Percentiles rank a stretch among this genome's conserved stretches.
phyloP scores from a whole-genome alignment of 2,797 vertebrate genomes.

The Sternarchorhynchus goeldii region DNA sequence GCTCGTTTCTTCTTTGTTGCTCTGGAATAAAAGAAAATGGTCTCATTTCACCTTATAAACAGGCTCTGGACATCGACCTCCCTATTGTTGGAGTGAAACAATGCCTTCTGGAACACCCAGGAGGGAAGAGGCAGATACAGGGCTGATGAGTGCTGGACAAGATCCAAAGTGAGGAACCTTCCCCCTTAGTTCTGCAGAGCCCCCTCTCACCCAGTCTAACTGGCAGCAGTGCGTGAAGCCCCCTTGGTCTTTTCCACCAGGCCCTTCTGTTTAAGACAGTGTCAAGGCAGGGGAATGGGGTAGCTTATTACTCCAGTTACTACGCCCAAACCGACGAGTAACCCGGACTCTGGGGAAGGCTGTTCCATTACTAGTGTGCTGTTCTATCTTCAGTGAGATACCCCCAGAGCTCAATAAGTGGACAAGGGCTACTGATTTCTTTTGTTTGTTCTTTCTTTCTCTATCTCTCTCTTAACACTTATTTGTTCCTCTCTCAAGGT shows the following conservation, averaged over 20 bases:
- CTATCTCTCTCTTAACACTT: neutral
- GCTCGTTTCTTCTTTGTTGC: conserved; percentile 7
- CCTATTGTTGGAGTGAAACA: conserved; percentile 23
- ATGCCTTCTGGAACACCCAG: conserved; percentile 2
- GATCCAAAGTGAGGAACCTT: conserved; percentile 3
- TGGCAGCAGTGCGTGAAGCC: conserved; percentile 13
- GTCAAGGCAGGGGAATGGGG: neutral
- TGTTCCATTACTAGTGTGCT: conserved; percentile 25
- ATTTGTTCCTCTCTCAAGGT: conserved; percentile 8
- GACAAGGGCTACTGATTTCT: conserved; percentile 1
- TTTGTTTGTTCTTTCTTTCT: neutral
- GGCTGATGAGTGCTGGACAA: neutral
- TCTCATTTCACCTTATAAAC: conserved; percentile 31
- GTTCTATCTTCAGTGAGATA: conserved; percentile 3
- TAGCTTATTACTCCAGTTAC: conserved; percentile 13
- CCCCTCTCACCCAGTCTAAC: conserved; percentile 25
- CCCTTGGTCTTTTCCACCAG: conserved; percentile 15
- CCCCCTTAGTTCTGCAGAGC: conserved; percentile 25
- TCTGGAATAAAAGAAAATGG: conserved; percentile 16
- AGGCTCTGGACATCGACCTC: conserved; percentile 31
- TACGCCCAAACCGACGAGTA: neutral
- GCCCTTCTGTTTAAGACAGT: conserved; percentile 5
- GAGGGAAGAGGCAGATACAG: conserved; percentile 27
- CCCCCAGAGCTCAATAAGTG: neutral
- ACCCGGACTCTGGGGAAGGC: neutral